Percentiles rank a stretch among this genome's conserved stretches.
Evolutionary conservation across 2,797 vertebrate species (phyloP).

Genomic region (Muscicapa striata): DNA sequence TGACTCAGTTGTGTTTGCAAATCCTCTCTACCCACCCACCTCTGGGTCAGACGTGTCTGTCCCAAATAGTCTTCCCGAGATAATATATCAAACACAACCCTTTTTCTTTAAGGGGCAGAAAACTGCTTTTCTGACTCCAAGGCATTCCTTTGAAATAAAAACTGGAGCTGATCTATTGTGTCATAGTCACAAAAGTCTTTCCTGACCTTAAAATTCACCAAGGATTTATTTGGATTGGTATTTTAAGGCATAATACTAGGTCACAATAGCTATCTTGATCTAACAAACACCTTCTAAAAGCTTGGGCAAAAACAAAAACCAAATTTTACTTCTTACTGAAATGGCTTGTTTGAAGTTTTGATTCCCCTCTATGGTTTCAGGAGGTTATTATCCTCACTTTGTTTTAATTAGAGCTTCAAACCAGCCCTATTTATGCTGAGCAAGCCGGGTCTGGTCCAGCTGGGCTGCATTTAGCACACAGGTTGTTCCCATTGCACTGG

Average conservation of each 20-base stretch:
- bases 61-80: not conserved
- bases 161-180: not conserved
- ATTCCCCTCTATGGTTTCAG: not conserved
- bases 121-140: not conserved
- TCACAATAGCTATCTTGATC: not conserved
- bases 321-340: not conserved
- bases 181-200: not conserved
- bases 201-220: not conserved
- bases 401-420: conserved; percentile 41
- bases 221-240: not conserved
- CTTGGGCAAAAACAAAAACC: not conserved
- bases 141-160: not conserved
- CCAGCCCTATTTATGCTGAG: not conserved
- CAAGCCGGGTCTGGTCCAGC: not conserved
- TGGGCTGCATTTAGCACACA: not conserved
- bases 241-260: not conserved
- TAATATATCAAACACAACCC: not conserved
- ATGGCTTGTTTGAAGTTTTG: not conserved
- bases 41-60: not conserved
- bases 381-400: not conserved
- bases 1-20: not conserved
- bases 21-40: not conserved
- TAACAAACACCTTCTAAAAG: not conserved
- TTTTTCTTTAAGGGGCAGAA: not conserved
- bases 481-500: not conserved